Base-by-base conservation (phyloP, 2,888 invertebrate genomes). In the Didymodactylos carnosus region DNA sequence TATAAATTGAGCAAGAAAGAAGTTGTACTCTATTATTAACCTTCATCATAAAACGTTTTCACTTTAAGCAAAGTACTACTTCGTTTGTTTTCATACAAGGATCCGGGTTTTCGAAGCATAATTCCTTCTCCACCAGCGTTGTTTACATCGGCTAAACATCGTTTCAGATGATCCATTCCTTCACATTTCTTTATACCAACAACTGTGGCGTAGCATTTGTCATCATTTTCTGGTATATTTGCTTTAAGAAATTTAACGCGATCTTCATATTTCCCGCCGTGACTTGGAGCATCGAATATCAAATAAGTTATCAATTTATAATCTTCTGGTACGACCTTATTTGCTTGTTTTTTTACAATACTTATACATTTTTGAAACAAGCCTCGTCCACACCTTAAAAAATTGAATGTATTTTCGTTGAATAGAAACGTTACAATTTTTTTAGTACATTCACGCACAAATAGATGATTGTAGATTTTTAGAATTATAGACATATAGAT, bases 31-130 rank as follows among this genome's bases (percentile, higher is more conserved):
- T 1, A 1, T 53, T 5, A 35, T 62, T 62, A 35, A 62, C 81
- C 81, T 23, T 81, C 81, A 78, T 81, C 81, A 76, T 81, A 79
- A 76, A 81, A 81, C 51, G 79, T 81, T 77, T 81, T 81, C 39
- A 81, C 79, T 76, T 81, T 81, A 19, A 81, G 79, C 62, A 81
- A 76, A 25, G 80, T 80, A 40, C 78, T 76, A 7, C 80, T 81
- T 49, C 81, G 73, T n/a, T 76, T 76, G 39, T 78, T 77, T 71
- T 80, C 81, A 69, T 81, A 81, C 43, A 77, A 75, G 6, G 81
- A 81, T n/a, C 78, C 78, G 16, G 81, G 81, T 75, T 81, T 73
- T 39, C 81, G 72, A 41, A 81, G 79, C 81, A 81, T 81, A 8
- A 81, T 76, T 0, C 81, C 81, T 73, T 81, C 81, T 14, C 81